Evolutionary conservation across 1,140 invertebrate genomes (phyloP).

Genomic region (roundworm (Caenorhabditis elegans)): WBcel235 BX284605.5:8975001-8975500

Average conservation of each 20-base stretch:
- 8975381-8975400: neutral
- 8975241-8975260: neutral
- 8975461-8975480: too few relatives aligned
- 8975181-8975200: neutral
- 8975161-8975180: neutral
- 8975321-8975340: neutral
- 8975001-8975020: too few relatives aligned
- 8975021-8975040: too few relatives aligned
- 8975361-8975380: neutral
- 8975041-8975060: too few relatives aligned
- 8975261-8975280: neutral
- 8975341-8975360: neutral
- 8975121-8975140: too few relatives aligned
- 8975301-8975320: too few relatives aligned
- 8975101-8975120: too few relatives aligned
- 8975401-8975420: neutral
- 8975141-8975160: neutral
- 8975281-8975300: neutral
- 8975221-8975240: neutral
- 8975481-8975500: too few relatives aligned
- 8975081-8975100: too few relatives aligned
- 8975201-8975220: neutral
- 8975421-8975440: neutral
- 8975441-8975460: too few relatives aligned
- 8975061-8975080: too few relatives aligned